These are phyloP conservation scores for Popillia japonica DNA, from an alignment of 1,140 invertebrate genomes.

Conservation along the genomic window DNA sequence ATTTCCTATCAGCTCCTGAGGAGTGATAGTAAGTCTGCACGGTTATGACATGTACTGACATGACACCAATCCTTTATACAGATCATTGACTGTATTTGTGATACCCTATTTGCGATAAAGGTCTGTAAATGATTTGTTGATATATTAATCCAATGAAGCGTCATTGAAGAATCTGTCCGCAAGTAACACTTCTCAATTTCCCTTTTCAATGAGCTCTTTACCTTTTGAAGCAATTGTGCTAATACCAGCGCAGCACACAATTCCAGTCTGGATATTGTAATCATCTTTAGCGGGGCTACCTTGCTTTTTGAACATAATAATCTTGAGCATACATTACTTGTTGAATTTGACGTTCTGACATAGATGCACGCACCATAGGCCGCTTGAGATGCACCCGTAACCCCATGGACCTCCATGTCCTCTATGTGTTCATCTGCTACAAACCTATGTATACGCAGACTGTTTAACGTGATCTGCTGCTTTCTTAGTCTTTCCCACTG, in stretches of 20 bases:
- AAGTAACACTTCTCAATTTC: neutral
- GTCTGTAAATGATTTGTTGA: conserved; percentile 42
- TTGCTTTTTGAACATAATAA: conserved; percentile 39
- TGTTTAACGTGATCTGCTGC: neutral
- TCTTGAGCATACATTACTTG: neutral
- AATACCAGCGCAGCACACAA: conserved; percentile 46
- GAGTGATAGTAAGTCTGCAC: conserved; percentile 45
- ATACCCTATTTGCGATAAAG: conserved; percentile 48
- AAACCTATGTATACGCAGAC: neutral
- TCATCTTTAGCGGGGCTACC: conserved; percentile 56
- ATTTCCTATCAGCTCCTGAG: conserved; percentile 41
- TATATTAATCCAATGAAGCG: conserved; percentile 46
- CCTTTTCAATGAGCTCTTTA: conserved; percentile 2
- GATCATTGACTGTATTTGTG: conserved; percentile 51
- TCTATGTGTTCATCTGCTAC: neutral
- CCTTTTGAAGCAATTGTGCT: conserved; percentile 41
- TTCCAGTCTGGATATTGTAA: conserved; percentile 50
- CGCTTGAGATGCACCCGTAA: conserved; percentile 48
- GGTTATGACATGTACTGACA: conserved; percentile 47
- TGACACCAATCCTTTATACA: conserved; percentile 48
- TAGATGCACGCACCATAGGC: conserved; percentile 46
- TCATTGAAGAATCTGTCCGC: conserved; percentile 46
- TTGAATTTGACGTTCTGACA: conserved; percentile 41
- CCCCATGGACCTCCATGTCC: conserved; percentile 47
- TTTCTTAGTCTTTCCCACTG: neutral